Percentiles rank a stretch among this genome's conserved stretches.
Evolutionary conservation across 2,888 invertebrate genomes (phyloP).

Genomic region (Tuberolachnus salignus): DNA sequence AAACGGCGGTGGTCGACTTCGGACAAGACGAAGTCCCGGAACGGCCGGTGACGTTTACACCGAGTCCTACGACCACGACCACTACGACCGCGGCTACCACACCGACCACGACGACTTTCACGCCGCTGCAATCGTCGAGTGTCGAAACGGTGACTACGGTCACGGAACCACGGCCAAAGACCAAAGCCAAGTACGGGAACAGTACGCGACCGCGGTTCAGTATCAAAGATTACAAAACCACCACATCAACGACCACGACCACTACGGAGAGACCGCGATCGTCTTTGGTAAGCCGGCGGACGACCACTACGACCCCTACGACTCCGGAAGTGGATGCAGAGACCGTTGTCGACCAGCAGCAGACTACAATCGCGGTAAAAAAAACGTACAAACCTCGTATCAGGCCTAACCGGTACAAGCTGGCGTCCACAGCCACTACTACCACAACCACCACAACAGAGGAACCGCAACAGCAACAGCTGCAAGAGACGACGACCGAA

Average conservation of each 20-base stretch:
- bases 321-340: constrained; percentile 26
- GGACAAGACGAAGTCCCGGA: constrained; percentile 17
- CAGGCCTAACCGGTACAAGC: constrained; percentile 59
- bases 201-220: constrained; percentile 74
- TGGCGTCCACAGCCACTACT: constrained; percentile 23
- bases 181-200: constrained; percentile 59
- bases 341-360: constrained; percentile 59
- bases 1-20: not conserved
- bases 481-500: constrained; percentile 57
- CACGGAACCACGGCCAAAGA: constrained; percentile 54
- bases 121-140: constrained; percentile 18
- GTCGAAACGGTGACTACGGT: constrained; percentile 15
- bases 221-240: constrained; percentile 72
- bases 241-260: constrained; percentile 56
- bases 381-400: constrained; percentile 63
- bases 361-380: constrained; percentile 61
- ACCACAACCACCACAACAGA: constrained; percentile 58
- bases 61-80: not conserved
- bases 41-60: constrained; percentile 3
- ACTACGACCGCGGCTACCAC: constrained; percentile 48
- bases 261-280: constrained; percentile 27
- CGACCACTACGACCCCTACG: not conserved
- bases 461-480: constrained; percentile 62
- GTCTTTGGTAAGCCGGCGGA: constrained; percentile 1
- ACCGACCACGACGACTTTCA: constrained; percentile 9